Evolutionary conservation across 2,797 vertebrate genomes (phyloP), one percentile per base, ranked within the genome.

Genomic region (Vespertilio murinus): DNA sequence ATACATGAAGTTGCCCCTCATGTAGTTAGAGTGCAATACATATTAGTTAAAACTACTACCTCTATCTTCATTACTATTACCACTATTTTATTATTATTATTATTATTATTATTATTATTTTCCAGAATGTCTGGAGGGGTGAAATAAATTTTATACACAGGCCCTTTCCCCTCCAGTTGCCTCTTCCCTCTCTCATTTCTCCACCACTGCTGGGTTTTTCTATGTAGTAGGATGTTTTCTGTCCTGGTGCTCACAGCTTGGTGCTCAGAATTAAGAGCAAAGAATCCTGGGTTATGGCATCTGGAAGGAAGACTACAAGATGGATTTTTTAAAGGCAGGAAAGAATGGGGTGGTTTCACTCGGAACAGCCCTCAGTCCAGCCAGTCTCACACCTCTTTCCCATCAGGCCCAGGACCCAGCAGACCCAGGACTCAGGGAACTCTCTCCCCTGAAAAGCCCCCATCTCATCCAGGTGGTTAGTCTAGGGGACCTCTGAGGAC

Each of bases 211-310:
- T 67, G n/a, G 25, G 42, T 3, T 61, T 65, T 52, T 28, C 30
- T 56, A 25, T 33, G 5, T 18, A 6, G 16, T 64, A 18, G 16
- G 71, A 10, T 40, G n/a, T 40, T 90, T 61, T 67, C 30, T 83
- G 20, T 90, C 42, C 59, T 73, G 23, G 7, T 6, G 4, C n/a
- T 82, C 59, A 42, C 4, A 47, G 28, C 14, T 25, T 87, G 20
- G 47, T 78, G 9, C 59, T 91, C 54, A 79, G 73, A 92, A 85
- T 78, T 78, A 93, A 79, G 61, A 20, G 40, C 52, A 71, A 84
- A 82, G 33, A 71, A 33, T 56, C 64, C 49, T 61, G 35, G 23
- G 8, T 78, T 83, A 40, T 0, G 18, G 42, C 54, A 79, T 79
- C 54, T 71, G 38, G 38, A 79, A 81, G 52, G 64, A 88, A 20